phyloP scores from a whole-genome alignment of 2,113 vertebrate genomes.

The Coturnix japonica region DNA sequence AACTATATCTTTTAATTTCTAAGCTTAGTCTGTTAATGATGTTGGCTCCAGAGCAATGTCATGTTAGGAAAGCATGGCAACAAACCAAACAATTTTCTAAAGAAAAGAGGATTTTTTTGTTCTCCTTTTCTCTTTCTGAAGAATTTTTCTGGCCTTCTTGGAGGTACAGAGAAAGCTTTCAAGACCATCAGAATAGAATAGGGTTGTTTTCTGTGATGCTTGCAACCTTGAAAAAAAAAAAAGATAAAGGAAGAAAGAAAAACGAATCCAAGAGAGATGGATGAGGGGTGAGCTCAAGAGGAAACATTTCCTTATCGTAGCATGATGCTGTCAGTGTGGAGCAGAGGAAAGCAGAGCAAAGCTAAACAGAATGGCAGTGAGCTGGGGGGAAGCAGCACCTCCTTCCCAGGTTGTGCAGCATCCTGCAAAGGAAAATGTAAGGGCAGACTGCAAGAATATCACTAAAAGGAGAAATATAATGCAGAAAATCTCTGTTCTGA shows the following conservation, averaged over 20 bases:
- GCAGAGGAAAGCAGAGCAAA: background rate
- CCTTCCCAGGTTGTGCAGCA: fast-evolving
- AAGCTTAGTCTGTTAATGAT: background rate
- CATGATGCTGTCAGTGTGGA: background rate
- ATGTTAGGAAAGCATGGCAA: background rate
- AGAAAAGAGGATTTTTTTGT: background rate
- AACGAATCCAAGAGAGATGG: conserved; percentile 38
- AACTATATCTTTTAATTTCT: background rate
- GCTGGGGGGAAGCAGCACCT: background rate
- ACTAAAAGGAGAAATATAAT: background rate
- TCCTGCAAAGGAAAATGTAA: background rate
- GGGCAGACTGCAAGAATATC: background rate
- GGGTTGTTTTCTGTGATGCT: conserved; percentile 60
- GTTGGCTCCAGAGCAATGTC: background rate
- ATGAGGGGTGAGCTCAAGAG: conserved; percentile 8
- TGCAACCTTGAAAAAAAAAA: background rate
- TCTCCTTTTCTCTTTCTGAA: conserved; percentile 5
- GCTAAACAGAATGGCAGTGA: background rate
- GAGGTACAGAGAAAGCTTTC: conserved; percentile 47
- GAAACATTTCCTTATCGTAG: conserved; percentile 27
- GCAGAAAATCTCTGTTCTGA: background rate
- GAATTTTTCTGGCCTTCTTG: conserved; percentile 50
- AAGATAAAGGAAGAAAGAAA: conserved; percentile 13
- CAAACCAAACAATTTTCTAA: conserved; percentile 11
- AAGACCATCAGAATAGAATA: conserved; percentile 59